Evolutionary conservation across 2,888 invertebrate species (phyloP).

Genomic region (Argynnis bischoffii): DNA sequence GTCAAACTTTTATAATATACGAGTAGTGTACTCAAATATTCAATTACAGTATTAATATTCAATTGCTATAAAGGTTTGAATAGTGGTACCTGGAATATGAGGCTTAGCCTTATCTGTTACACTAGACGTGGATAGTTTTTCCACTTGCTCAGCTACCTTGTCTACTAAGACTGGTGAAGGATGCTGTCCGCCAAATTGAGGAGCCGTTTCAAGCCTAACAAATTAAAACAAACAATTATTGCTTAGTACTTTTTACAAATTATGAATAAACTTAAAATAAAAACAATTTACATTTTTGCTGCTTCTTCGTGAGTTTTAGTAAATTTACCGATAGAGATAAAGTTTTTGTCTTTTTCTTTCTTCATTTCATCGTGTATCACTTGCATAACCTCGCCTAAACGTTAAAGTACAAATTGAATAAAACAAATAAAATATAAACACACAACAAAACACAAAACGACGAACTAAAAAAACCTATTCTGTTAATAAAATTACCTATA

Average conservation of each 20-base stretch:
- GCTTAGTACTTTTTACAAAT: neutral
- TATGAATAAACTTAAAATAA: constrained; percentile 1
- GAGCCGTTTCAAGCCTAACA: constrained; percentile 50
- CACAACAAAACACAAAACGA: neutral
- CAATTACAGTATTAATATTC: too few species aligned
- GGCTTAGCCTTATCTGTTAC: constrained; percentile 41
- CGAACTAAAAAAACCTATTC: neutral
- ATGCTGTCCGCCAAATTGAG: constrained; percentile 48
- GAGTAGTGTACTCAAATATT: too few species aligned
- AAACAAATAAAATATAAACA: neutral
- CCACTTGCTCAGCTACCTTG: constrained; percentile 48
- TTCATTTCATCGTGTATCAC: constrained; percentile 51
- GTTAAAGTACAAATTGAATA: neutral
- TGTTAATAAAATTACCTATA: neutral
- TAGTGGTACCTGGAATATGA: constrained; percentile 49
- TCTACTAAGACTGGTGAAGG: constrained; percentile 50
- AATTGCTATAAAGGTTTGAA: too few species aligned
- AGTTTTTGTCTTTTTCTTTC: constrained; percentile 50
- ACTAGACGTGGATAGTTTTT: constrained; percentile 39
- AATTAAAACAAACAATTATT: constrained; percentile 4
- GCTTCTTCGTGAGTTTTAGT: constrained; percentile 50
- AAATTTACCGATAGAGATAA: constrained; percentile 54
- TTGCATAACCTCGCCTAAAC: constrained; percentile 57
- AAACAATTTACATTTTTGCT: constrained; percentile 52
- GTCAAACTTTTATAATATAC: too few species aligned